Evolutionary conservation across 2,888 invertebrate genomes (phyloP).

Genomic region (Microdon myrmicae): DNA sequence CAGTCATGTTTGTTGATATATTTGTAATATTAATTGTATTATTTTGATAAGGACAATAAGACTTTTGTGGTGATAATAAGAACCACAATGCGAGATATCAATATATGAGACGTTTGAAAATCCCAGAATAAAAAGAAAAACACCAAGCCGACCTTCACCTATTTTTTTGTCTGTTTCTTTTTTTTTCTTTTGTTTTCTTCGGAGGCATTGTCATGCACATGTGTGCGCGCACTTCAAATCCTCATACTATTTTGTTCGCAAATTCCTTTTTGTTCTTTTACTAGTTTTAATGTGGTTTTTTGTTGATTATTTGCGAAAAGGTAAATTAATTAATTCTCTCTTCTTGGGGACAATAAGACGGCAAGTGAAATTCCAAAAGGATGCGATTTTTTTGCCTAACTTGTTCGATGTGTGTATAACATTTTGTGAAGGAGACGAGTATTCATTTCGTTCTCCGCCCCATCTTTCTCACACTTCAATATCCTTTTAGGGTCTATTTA

Average conservation of each 20-base stretch:
- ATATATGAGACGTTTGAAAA: conserved; percentile 45
- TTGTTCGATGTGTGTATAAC: conserved; percentile 29
- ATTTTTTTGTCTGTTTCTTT: conserved; percentile 56
- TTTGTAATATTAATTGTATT: too few species aligned
- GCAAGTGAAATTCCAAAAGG: background rate
- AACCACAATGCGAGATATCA: conserved; percentile 38
- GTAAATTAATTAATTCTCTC: too few species aligned
- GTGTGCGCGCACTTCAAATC: conserved; percentile 35
- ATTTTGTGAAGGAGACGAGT: conserved; percentile 41
- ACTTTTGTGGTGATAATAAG: conserved; percentile 21
- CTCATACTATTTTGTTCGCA: conserved; percentile 7
- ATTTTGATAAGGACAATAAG: too few species aligned
- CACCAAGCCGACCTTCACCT: conserved; percentile 62
- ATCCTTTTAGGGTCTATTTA: conserved; percentile 10
- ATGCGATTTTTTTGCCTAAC: background rate
- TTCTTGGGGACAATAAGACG: too few species aligned
- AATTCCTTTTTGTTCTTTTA: background rate
- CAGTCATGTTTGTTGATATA: too few species aligned
- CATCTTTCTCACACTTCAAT: conserved; percentile 38
- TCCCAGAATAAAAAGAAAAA: too few species aligned
- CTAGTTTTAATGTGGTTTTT: too few species aligned
- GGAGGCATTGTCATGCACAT: conserved; percentile 33
- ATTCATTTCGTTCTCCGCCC: conserved; percentile 42
- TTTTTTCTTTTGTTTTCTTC: conserved; percentile 44
- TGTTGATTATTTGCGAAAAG: too few species aligned